Conservation (phyloP, 2,113 vertebrate genomes). For the Amia ocellicauda region DNA sequence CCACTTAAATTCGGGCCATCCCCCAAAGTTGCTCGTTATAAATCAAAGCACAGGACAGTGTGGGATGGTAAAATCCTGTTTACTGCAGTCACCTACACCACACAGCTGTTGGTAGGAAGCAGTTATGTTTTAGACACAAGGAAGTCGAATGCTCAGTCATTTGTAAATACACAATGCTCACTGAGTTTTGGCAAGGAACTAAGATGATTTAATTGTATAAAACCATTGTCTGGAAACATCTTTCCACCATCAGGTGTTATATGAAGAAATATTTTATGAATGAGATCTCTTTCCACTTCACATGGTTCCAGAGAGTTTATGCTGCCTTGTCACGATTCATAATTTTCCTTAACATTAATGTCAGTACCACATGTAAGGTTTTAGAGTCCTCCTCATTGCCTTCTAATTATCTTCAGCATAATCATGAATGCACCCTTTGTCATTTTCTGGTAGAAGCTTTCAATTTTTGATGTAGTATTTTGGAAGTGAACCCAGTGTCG, state of each 20-base stretch:
- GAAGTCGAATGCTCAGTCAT: slow-evolving; percentile 36
- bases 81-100: slow-evolving; percentile 13
- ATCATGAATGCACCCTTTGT: background rate
- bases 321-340: background rate
- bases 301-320: slow-evolving; percentile 3
- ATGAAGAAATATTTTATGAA: slow-evolving; percentile 27
- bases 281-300: slow-evolving; percentile 31
- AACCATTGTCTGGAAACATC: slow-evolving; percentile 28
- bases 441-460: too few relatives aligned
- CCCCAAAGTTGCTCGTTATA: too few relatives aligned
- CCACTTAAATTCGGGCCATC: too few relatives aligned
- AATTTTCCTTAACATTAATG: background rate
- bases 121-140: slow-evolving; percentile 16
- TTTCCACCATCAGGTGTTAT: slow-evolving; percentile 26
- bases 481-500: too few relatives aligned
- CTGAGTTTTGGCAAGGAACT: slow-evolving; percentile 18
- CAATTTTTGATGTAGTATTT: too few relatives aligned
- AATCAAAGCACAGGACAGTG: slow-evolving; percentile 13
- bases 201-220: slow-evolving; percentile 24
- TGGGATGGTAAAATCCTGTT: slow-evolving; percentile 36
- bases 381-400: background rate
- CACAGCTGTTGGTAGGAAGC: slow-evolving; percentile 32
- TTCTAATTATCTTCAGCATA: slow-evolving; percentile 9
- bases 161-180: slow-evolving; percentile 29
- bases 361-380: background rate